Percentiles rank a stretch among this genome's conserved stretches.
These are phyloP conservation scores for Syngnathus floridae DNA, from an alignment of 2,113 vertebrate genomes.

Conservation along the genomic window DNA sequence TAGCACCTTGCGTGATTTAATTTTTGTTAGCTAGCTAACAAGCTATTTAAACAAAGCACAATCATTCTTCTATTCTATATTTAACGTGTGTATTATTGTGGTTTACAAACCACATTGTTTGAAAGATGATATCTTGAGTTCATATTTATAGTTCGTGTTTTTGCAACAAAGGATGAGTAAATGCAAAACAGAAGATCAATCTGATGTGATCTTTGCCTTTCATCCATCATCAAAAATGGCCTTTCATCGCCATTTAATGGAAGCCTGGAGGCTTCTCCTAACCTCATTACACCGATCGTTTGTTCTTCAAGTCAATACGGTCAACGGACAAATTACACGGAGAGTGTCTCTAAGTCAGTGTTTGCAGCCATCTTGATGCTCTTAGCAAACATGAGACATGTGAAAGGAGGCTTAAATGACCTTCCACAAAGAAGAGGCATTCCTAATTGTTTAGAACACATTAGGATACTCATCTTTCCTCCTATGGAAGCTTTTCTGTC, in stretches of 20 bases:
- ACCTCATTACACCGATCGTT: neutral
- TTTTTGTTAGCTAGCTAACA: neutral
- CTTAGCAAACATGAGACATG: neutral
- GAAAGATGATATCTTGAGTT: neutral
- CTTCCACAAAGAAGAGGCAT: slow-evolving; percentile 11
- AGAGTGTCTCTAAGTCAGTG: neutral
- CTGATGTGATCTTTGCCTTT: neutral
- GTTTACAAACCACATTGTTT: neutral
- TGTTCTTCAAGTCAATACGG: neutral
- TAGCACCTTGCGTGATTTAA: neutral
- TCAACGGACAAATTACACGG: neutral
- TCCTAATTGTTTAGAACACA: slow-evolving; percentile 37
- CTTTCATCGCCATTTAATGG: neutral
- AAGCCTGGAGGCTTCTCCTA: neutral
- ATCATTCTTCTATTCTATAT: too few relatives aligned
- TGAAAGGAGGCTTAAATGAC: slow-evolving; percentile 8
- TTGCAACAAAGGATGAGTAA: neutral
- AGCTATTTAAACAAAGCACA: too few relatives aligned
- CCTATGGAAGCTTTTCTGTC: neutral
- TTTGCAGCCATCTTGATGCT: neutral
- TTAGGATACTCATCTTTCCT: slow-evolving; percentile 37
- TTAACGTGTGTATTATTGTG: too few relatives aligned
- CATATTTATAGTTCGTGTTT: neutral
- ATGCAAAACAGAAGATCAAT: neutral
- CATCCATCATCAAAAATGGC: neutral